Percentiles rank a stretch among this genome's conserved stretches.
These are phyloP conservation scores for Plebejus melissa DNA, from an alignment of 2,888 invertebrate species.

Conservation along the genomic window DNA sequence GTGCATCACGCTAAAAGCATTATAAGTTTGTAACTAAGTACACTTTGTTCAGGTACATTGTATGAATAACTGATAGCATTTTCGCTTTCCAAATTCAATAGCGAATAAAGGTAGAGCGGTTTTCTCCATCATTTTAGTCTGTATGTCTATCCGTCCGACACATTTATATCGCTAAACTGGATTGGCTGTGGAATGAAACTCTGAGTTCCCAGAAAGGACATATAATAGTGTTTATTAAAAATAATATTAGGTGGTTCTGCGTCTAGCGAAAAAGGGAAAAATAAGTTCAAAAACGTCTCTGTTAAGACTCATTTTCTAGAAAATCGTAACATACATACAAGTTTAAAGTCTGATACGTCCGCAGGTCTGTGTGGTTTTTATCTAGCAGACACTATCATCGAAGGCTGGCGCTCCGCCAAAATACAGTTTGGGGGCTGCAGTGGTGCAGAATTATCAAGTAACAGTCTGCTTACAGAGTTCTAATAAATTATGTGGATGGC, in stretches of 20 bases:
- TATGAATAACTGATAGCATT: neutral
- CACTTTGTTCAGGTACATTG: neutral
- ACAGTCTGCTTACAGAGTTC: slow-evolving; percentile 30
- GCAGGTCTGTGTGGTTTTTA: slow-evolving; percentile 48
- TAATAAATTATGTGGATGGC: slow-evolving; percentile 25
- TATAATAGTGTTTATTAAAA: no score
- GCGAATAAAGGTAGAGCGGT: neutral
- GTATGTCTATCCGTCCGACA: neutral
- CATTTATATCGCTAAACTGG: neutral
- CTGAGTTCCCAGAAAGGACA: no score
- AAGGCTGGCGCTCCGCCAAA: slow-evolving; percentile 59
- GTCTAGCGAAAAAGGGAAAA: neutral
- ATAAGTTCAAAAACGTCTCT: neutral
- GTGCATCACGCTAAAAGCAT: neutral
- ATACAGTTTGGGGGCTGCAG: slow-evolving; percentile 46
- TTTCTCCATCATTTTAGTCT: neutral
- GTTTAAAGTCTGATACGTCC: slow-evolving; percentile 10
- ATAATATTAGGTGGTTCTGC: no score
- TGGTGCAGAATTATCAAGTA: slow-evolving; percentile 31
- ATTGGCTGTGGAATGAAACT: neutral
- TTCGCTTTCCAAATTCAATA: neutral
- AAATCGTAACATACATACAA: neutral
- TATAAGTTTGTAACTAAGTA: neutral
- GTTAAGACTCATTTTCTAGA: neutral
- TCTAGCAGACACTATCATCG: slow-evolving; percentile 60